Evolutionary conservation across 2,888 invertebrate genomes (phyloP).

Genomic region (Drosophila picticornis): DNA sequence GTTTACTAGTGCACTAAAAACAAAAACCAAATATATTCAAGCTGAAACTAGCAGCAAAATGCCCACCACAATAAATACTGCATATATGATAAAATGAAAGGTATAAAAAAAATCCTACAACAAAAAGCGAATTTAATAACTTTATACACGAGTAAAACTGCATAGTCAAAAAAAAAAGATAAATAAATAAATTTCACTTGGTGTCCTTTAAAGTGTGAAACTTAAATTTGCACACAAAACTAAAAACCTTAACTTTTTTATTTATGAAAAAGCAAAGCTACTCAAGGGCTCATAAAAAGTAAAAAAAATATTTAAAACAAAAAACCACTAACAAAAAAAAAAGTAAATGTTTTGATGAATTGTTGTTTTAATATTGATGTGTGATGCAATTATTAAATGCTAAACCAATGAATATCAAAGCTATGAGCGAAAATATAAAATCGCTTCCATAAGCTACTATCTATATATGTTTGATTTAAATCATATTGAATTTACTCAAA

Average conservation of each 20-base stretch:
- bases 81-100: conserved; percentile 27
- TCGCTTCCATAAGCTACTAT: conserved; percentile 54
- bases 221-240: conserved; percentile 51
- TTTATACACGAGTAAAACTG: conserved; percentile 62
- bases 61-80: conserved; percentile 46
- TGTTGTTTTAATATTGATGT: conserved; percentile 59
- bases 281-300: conserved; percentile 37
- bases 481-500: conserved; percentile 80
- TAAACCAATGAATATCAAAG: conserved; percentile 58
- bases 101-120: conserved; percentile 20
- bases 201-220: conserved; percentile 73
- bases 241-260: conserved; percentile 68
- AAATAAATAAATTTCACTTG: conserved; percentile 63
- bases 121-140: conserved; percentile 74
- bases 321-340: conserved; percentile 5
- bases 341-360: conserved; percentile 62
- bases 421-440: conserved; percentile 43
- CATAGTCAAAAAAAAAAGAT: conserved; percentile 71
- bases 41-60: conserved; percentile 57
- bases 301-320: conserved; percentile 20
- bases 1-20: conserved; percentile 59
- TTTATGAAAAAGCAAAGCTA: conserved; percentile 41
- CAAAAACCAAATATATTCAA: conserved; percentile 28
- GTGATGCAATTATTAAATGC: conserved; percentile 64
- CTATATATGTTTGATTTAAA: conserved; percentile 65